Conservation (phyloP, 2,888 invertebrate genomes). For the Drosophila silvestris region DNA sequence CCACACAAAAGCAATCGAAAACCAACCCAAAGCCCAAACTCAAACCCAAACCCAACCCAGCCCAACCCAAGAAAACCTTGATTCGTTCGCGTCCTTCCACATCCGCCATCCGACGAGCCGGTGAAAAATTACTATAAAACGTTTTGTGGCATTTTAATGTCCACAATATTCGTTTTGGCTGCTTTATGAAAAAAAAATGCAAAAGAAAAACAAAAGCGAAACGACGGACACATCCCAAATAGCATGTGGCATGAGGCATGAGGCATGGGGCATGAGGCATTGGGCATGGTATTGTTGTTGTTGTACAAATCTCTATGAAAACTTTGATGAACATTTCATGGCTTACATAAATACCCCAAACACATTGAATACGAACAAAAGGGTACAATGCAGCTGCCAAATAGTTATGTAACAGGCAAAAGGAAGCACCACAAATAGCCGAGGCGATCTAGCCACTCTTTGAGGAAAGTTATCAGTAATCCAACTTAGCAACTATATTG, state of each 20-base stretch:
- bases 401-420: not conserved
- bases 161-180: conserved; percentile 63
- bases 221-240: conserved; percentile 36
- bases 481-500: not conserved
- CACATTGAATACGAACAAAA: not conserved
- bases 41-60: not conserved
- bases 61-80: conserved; percentile 17
- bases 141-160: conserved; percentile 83
- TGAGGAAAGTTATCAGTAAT: not conserved
- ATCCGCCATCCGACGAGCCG: conserved; percentile 17
- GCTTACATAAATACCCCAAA: not conserved
- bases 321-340: not conserved
- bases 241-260: not conserved
- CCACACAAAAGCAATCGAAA: not conserved
- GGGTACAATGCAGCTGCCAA: not conserved
- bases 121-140: conserved; percentile 81
- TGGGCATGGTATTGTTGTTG: not conserved
- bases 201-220: conserved; percentile 54
- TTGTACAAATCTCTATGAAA: not conserved
- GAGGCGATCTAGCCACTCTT: not conserved
- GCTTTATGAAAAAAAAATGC: conserved; percentile 69
- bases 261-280: not conserved
- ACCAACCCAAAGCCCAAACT: not conserved
- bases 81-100: conserved; percentile 14
- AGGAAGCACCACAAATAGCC: not conserved